Conservation (phyloP, 2,888 invertebrate species). For the Chrysolina americana region DNA sequence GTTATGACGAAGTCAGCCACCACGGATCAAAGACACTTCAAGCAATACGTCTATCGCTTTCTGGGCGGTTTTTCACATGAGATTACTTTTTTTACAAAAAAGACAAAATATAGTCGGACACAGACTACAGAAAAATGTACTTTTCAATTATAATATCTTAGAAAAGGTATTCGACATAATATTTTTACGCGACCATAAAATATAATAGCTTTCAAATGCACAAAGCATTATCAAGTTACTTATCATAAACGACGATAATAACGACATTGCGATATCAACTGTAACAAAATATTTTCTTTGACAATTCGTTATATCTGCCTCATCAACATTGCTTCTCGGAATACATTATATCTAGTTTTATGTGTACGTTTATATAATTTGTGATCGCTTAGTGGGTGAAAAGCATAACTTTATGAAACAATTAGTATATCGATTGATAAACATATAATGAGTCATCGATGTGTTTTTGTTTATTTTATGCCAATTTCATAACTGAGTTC, state of each 20-base stretch:
- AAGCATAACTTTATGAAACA: slow-evolving; percentile 19
- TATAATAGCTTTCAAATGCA: slow-evolving; percentile 23
- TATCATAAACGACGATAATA: slow-evolving; percentile 10
- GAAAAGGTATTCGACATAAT: background rate
- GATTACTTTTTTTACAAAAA: too few species aligned
- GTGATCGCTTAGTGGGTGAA: slow-evolving; percentile 3
- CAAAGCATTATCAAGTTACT: slow-evolving; percentile 14
- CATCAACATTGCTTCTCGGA: slow-evolving; percentile 4
- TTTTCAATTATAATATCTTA: background rate
- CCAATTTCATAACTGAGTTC: background rate
- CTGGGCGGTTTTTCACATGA: background rate
- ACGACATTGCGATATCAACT: slow-evolving; percentile 7
- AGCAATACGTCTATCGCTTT: too few species aligned
- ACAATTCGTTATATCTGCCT: slow-evolving; percentile 1
- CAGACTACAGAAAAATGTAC: background rate
- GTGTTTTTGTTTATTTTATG: slow-evolving; percentile 13
- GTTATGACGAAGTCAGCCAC: too few species aligned
- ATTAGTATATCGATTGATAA: slow-evolving; percentile 11
- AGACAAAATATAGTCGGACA: background rate
- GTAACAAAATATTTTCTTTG: background rate
- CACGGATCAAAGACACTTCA: too few species aligned
- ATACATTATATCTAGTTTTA: slow-evolving; percentile 8
- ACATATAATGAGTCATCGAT: slow-evolving; percentile 18
- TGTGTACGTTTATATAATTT: slow-evolving; percentile 9
- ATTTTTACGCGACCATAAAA: slow-evolving; percentile 8